Base-by-base conservation (phyloP, 2,113 vertebrate genomes). In the Amia ocellicauda region DNA sequence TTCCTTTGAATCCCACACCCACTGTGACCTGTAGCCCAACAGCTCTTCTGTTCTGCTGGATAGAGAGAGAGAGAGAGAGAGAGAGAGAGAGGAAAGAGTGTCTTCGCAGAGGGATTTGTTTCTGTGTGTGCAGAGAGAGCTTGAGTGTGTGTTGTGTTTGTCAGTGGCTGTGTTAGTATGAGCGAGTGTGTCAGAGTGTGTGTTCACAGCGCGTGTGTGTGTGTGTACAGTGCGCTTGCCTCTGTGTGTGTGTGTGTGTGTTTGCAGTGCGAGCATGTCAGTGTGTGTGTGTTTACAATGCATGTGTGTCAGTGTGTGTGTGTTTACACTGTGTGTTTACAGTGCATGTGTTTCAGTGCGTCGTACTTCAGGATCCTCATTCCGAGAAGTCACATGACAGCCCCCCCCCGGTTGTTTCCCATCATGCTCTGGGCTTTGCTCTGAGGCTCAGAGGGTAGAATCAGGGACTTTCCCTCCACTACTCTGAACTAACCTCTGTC, bases 301-400 rank as follows among this genome's bases (percentile, higher is more conserved):
- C 10, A 10, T 36, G 31, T 36, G 31, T 7, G 31, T 36, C 11
- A 7, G 31, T 36, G 49, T 43, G 31, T 13, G n/a, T n/a, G 19
- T 13, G 45, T 55, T 63, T 60, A 57, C 23, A 27, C 20, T 56
- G 59, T 73, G 60, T 76, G 36, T 62, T 60, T 65, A 67, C 66
- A 63, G 64, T 78, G 62, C 69, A 55, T 74, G 66, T 71, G 64
- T 75, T 63, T 75, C 31, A 36, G 31, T 7, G 2, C 31, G 11
- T 4, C 5, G 67, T 55, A 63, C 69, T 80, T 81, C 69, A 76
- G 69, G 85, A 74, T 86, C 64, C 76, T 79, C 43, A 66, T 90
- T 89, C 84, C 78, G 80, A 86, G 85, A 90, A 89, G 82, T 90
- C 87, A 89, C 86, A 87, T 89, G 86, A 88, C 82, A 54, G 43